Conservation (phyloP, 2,113 vertebrate genomes). For the Dryoscopus gambensis region DNA sequence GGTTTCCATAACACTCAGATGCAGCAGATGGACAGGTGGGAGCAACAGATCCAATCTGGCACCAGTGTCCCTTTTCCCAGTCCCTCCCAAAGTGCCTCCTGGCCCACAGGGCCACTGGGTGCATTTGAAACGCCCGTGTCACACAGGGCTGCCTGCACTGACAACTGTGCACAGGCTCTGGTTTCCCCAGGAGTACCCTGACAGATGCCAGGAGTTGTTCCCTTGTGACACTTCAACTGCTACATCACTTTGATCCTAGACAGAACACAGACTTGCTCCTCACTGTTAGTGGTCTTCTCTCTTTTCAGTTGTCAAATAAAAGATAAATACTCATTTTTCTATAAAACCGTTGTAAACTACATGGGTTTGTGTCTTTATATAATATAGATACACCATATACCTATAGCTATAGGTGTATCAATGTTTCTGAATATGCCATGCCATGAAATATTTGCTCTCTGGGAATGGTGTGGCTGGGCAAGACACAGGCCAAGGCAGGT, state of each 20-base stretch:
- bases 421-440: neutral
- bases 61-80: slow-evolving; percentile 65
- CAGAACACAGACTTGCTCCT: neutral
- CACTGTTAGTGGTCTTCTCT: neutral
- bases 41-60: slow-evolving; percentile 73
- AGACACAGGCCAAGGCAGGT: neutral
- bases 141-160: slow-evolving; percentile 62
- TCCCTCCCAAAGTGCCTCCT: slow-evolving; percentile 66
- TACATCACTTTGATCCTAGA: neutral
- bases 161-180: slow-evolving; percentile 62
- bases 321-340: neutral
- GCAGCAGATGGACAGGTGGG: slow-evolving; percentile 78
- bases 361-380: neutral
- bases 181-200: neutral
- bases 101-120: slow-evolving; percentile 67
- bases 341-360: neutral
- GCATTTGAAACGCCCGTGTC: slow-evolving; percentile 74
- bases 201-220: neutral
- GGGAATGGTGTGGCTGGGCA: neutral
- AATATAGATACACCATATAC: rapidly evolving
- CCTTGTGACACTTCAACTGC: neutral
- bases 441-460: neutral
- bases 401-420: rapidly evolving
- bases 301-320: neutral
- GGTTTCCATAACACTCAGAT: neutral